Conservation (phyloP, 37 sponge, comb jelly and placozoan species). For the Petrosia ficiformis region DNA sequence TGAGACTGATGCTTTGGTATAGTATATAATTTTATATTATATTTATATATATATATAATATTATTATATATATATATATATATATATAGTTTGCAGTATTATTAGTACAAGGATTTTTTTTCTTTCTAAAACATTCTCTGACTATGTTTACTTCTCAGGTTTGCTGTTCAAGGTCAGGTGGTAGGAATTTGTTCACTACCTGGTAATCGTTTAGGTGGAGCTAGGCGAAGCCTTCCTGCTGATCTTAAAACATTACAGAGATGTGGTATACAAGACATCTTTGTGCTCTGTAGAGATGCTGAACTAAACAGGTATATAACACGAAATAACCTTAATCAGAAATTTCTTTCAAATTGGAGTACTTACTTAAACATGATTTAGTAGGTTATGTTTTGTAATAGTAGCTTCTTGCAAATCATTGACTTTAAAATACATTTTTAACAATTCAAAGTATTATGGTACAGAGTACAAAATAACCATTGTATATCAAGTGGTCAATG, state of each 20-base stretch:
- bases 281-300: conserved; percentile 69
- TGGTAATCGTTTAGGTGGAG: conserved; percentile 45
- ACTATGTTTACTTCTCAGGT: too few relatives aligned
- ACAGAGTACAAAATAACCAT: too few relatives aligned
- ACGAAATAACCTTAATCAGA: too few relatives aligned
- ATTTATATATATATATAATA: too few relatives aligned
- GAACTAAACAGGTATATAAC: conserved; percentile 60
- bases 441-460: too few relatives aligned
- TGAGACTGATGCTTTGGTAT: too few relatives aligned
- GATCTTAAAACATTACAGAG: conserved; percentile 67
- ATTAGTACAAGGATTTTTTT: too few relatives aligned
- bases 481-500: too few relatives aligned
- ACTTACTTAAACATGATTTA: background rate
- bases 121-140: too few relatives aligned
- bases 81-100: too few relatives aligned
- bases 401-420: background rate
- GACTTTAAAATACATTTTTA: too few relatives aligned
- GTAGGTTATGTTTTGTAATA: background rate
- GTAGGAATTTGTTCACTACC: conserved; percentile 54
- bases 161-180: conserved; percentile 7
- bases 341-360: background rate
- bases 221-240: conserved; percentile 60
- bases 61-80: too few relatives aligned
- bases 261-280: conserved; percentile 61
- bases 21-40: background rate